Percentiles rank a stretch among this genome's conserved stretches.
Conservation (phyloP, 1,140 invertebrate species). For the Bombus balteatus region DNA sequence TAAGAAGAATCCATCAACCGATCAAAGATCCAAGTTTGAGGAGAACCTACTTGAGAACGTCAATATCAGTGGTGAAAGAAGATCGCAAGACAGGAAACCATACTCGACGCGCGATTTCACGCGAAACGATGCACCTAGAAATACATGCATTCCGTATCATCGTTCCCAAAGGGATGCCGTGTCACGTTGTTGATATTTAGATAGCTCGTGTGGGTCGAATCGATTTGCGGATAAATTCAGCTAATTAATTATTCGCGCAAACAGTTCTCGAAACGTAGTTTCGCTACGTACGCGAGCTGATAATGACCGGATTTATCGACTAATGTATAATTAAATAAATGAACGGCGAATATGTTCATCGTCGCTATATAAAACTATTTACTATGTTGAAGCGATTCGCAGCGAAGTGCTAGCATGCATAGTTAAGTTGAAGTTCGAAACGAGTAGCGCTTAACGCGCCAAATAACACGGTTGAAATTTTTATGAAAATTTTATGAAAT, state of each 20-base stretch:
- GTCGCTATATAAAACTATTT: not conserved
- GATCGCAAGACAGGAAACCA: not conserved
- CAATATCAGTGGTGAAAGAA: not conserved
- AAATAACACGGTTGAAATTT: conserved; percentile 6
- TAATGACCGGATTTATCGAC: conserved; percentile 33
- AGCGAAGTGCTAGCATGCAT: too few relatives aligned
- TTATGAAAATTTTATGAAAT: conserved; percentile 32
- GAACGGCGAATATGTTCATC: not conserved
- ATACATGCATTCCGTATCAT: not conserved
- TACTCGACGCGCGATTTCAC: not conserved
- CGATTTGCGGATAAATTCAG: conserved; percentile 31
- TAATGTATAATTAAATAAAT: conserved; percentile 13
- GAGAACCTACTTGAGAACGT: not conserved
- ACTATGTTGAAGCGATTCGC: not conserved
- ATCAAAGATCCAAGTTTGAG: not conserved
- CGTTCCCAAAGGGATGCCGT: conserved; percentile 4
- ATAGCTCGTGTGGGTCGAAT: not conserved
- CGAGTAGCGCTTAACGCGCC: not conserved
- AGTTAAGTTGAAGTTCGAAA: too few relatives aligned
- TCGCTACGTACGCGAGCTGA: not conserved
- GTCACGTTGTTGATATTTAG: conserved; percentile 34
- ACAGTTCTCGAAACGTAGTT: conserved; percentile 4
- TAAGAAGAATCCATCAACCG: not conserved
- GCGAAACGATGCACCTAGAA: not conserved
- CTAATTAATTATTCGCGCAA: conserved; percentile 31